phyloP scores from a whole-genome alignment of 2,888 invertebrate species.

The Iphiclides podalirius region DNA sequence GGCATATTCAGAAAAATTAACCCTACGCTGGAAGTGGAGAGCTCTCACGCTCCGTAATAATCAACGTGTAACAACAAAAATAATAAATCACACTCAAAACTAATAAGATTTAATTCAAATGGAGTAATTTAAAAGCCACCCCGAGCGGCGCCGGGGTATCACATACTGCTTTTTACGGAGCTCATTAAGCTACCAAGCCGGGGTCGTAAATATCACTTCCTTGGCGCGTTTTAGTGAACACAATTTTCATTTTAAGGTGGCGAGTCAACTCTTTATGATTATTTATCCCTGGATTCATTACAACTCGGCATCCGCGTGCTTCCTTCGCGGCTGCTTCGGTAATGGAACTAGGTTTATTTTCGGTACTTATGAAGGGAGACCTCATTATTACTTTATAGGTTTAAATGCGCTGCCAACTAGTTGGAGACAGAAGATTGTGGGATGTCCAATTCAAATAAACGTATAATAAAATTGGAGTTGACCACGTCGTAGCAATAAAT shows the following conservation, averaged over 20 bases:
- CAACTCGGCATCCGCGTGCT: conserved; percentile 9
- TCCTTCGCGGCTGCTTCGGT: conserved; percentile 13
- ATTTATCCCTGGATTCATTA: conserved; percentile 58
- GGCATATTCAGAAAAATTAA: background rate
- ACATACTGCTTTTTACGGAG: conserved; percentile 36
- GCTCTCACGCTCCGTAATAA: background rate
- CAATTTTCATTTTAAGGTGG: conserved; percentile 74
- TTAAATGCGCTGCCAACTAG: no score
- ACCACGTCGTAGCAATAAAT: no score
- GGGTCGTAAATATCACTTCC: conserved; percentile 74
- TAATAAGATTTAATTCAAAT: conserved; percentile 20
- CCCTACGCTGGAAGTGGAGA: background rate
- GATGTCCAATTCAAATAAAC: no score
- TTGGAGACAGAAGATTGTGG: no score
- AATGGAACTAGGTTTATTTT: conserved; percentile 22
- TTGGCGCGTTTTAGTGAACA: conserved; percentile 64
- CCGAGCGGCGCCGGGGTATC: conserved; percentile 28
- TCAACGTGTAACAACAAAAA: background rate
- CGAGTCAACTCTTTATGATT: conserved; percentile 60
- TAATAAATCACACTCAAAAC: conserved; percentile 8
- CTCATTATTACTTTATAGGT: no score
- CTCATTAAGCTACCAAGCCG: conserved; percentile 56
- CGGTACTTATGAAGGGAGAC: background rate
- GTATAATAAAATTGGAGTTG: no score
- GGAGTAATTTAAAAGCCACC: conserved; percentile 23